A percentile compares a stretch with the other conserved stretches of the same genome.
Evolutionary conservation across 2,888 invertebrate species (phyloP).

Genomic region (Rhaphigaster nebulosa): DNA sequence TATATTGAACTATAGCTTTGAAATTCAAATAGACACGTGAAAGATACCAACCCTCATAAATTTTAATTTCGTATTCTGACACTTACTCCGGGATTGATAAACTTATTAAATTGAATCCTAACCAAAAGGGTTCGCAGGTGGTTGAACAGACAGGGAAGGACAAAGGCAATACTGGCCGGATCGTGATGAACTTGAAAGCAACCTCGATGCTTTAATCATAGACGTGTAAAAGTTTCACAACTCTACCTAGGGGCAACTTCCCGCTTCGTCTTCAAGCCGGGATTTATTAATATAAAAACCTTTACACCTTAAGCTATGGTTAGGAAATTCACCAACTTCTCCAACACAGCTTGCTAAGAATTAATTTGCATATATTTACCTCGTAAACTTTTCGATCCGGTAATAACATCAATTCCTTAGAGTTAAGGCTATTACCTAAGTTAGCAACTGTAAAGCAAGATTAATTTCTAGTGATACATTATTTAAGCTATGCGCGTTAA

Average conservation of each 20-base stretch:
- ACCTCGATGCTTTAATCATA: not conserved
- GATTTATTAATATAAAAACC: slow-evolving; percentile 29
- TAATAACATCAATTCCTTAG: not conserved
- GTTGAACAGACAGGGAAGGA: not conserved
- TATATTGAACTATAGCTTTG: no score
- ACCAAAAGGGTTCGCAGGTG: not conserved
- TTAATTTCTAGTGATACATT: not conserved
- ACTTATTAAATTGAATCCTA: not conserved
- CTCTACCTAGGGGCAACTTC: not conserved
- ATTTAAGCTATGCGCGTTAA: not conserved
- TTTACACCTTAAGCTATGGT: not conserved
- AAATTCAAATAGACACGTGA: no score
- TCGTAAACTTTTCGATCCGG: not conserved
- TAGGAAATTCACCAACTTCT: not conserved
- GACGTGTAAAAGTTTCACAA: slow-evolving; percentile 2
- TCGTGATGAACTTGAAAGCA: not conserved
- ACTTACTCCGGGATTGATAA: not conserved
- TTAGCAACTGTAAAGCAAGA: not conserved
- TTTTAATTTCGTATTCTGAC: not conserved
- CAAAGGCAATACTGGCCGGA: not conserved
- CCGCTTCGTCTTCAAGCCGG: not conserved
- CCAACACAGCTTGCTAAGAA: not conserved
- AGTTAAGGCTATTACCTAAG: not conserved
- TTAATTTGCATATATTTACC: not conserved
- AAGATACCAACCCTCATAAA: no score